Evolutionary conservation across 2,797 vertebrate species (phyloP).

Genomic region (Apogon talboti): DNA sequence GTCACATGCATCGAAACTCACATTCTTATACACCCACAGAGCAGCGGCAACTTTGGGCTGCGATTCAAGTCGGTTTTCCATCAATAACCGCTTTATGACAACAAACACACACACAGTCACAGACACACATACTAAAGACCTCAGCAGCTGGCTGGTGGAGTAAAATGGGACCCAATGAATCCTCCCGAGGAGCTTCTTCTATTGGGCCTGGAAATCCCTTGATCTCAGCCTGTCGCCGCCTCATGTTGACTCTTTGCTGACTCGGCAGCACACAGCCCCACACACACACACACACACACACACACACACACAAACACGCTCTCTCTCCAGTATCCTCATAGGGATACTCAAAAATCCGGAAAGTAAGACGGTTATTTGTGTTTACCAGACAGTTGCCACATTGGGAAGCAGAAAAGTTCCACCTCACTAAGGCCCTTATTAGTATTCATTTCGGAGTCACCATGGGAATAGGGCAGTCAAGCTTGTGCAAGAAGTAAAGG

Average conservation of each 20-base stretch:
- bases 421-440: constrained; percentile 55
- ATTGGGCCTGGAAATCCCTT: constrained; percentile 25
- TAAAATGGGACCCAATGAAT: constrained; percentile 28
- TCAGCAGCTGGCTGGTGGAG: constrained; percentile 38
- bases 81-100: constrained; percentile 44
- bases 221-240: constrained; percentile 14
- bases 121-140: constrained; percentile 5
- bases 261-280: constrained; percentile 31
- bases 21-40: background rate
- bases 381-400: constrained; percentile 35
- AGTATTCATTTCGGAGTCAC: constrained; percentile 47
- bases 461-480: constrained; percentile 30
- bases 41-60: constrained; percentile 6
- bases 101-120: constrained; percentile 12
- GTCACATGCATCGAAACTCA: background rate
- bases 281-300: constrained; percentile 9
- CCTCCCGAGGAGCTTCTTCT: constrained; percentile 40
- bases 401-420: constrained; percentile 41
- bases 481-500: constrained; percentile 37
- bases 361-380: constrained; percentile 40
- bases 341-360: constrained; percentile 23
- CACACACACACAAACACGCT: constrained; percentile 4
- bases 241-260: constrained; percentile 48
- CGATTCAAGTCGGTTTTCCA: constrained; percentile 14
- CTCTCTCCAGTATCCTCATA: constrained; percentile 17